Percentiles rank a stretch among this genome's conserved stretches.
Evolutionary conservation across 1,140 invertebrate species (phyloP).

Genomic region (Drosophila rufa): DNA sequence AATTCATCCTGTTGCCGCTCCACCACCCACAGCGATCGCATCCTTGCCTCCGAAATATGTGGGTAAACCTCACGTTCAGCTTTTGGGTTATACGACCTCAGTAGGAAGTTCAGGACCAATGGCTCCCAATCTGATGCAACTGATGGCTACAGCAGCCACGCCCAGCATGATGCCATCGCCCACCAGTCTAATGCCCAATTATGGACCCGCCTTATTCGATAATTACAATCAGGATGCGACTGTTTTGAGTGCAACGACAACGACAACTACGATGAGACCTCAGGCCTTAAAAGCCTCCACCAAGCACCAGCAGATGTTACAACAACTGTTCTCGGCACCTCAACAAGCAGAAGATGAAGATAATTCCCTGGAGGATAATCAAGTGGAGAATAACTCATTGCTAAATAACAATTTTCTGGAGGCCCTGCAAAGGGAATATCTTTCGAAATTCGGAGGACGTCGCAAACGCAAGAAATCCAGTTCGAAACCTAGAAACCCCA

Average conservation of each 20-base stretch:
- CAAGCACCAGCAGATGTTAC: conserved; percentile 52
- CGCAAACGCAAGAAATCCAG: conserved; percentile 58
- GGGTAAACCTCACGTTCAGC: conserved; percentile 68
- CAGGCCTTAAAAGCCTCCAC: conserved; percentile 9
- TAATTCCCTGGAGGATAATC: conserved; percentile 22
- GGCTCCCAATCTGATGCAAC: conserved; percentile 61
- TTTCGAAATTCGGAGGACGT: conserved; percentile 50
- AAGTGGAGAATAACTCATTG: conserved; percentile 57
- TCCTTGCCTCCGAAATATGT: conserved; percentile 4
- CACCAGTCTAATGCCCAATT: conserved; percentile 55
- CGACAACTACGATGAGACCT: conserved; percentile 39
- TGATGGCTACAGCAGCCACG: conserved; percentile 53
- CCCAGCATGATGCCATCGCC: conserved; percentile 40
- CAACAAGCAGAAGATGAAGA: conserved; percentile 16
- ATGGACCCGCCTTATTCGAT: conserved; percentile 64
- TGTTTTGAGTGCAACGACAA: conserved; percentile 16
- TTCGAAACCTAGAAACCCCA: conserved; percentile 13
- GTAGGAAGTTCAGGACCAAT: conserved; percentile 54
- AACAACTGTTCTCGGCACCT: conserved; percentile 63
- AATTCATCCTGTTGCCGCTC: conserved; percentile 14
- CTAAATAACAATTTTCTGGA: conserved; percentile 68
- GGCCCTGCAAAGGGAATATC: conserved; percentile 67
- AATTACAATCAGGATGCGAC: conserved; percentile 45
- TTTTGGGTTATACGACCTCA: conserved; percentile 71
- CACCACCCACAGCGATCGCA: conserved; percentile 22